Conservation (phyloP, 2,888 invertebrate genomes). For the Acanthococcus lagerstroemiae region DNA sequence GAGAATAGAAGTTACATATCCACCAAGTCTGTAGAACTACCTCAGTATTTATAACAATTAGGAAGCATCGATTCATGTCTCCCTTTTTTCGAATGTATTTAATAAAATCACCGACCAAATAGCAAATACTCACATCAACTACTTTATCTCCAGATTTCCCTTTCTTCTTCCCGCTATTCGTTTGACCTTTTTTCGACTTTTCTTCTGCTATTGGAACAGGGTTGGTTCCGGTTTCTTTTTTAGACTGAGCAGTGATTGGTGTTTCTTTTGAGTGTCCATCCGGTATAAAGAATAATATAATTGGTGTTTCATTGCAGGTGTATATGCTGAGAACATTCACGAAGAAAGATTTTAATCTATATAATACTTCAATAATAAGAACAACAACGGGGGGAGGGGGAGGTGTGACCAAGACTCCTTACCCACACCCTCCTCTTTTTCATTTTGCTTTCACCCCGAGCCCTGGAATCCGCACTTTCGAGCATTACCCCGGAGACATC, state of each 20-base stretch:
- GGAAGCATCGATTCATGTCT: too few relatives aligned
- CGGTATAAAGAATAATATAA: conserved; percentile 84
- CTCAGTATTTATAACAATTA: too few relatives aligned
- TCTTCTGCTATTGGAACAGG: not conserved
- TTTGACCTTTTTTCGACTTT: conserved; percentile 8
- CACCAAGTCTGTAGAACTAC: too few relatives aligned
- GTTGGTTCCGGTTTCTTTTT: conserved; percentile 33
- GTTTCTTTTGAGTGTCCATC: conserved; percentile 82
- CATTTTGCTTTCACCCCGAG: too few relatives aligned
- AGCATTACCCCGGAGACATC: too few relatives aligned
- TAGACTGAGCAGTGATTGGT: conserved; percentile 48
- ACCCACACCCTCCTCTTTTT: too few relatives aligned
- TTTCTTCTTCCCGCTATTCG: conserved; percentile 20
- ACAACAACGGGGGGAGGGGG: conserved; percentile 2
- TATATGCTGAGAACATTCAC: conserved; percentile 46
- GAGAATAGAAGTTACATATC: too few relatives aligned
- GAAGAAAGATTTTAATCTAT: not conserved
- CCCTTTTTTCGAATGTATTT: too few relatives aligned
- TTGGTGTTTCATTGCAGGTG: conserved; percentile 60
- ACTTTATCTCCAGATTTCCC: not conserved
- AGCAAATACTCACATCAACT: not conserved
- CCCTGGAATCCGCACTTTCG: too few relatives aligned
- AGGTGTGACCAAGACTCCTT: too few relatives aligned
- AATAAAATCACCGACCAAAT: too few relatives aligned
- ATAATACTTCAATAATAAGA: not conserved